phyloP scores from a whole-genome alignment of 2,113 vertebrate species.

The Chaetura pelagica region DNA sequence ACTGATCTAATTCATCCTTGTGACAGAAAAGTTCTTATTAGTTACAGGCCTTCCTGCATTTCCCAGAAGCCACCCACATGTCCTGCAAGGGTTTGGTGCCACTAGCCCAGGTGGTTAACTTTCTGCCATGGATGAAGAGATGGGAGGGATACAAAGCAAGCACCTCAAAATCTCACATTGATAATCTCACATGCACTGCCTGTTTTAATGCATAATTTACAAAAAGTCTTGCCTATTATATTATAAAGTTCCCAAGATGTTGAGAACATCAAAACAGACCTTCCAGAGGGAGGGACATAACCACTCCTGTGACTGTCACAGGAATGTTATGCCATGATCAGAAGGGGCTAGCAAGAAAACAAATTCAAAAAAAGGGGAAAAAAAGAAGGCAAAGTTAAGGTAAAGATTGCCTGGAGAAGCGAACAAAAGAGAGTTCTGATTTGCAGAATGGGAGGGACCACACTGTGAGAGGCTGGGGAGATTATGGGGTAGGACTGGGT shows the following conservation, averaged over 20 bases:
- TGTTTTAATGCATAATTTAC: not conserved
- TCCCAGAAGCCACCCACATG: not conserved
- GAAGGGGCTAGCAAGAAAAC: not conserved
- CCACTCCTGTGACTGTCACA: not conserved
- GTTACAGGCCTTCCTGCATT: not conserved
- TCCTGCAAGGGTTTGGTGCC: not conserved
- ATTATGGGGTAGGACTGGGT: not conserved
- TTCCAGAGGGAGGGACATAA: not conserved
- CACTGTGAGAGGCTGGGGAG: not conserved
- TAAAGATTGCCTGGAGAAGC: not conserved
- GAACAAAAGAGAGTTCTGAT: not conserved
- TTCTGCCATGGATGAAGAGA: not conserved
- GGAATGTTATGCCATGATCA: not conserved
- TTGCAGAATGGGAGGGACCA: not conserved
- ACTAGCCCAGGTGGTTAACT: not conserved
- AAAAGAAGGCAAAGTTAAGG: too few relatives aligned
- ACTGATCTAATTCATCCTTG: not conserved
- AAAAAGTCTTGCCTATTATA: not conserved
- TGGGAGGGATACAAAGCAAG: not conserved
- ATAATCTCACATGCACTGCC: not conserved
- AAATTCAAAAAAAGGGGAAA: not conserved
- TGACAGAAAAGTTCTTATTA: not conserved
- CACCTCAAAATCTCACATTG: not conserved
- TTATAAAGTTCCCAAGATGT: not conserved
- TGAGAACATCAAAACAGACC: not conserved